Base-by-base conservation (phyloP, 2,113 vertebrate genomes). In the Hippocampus comes region DNA sequence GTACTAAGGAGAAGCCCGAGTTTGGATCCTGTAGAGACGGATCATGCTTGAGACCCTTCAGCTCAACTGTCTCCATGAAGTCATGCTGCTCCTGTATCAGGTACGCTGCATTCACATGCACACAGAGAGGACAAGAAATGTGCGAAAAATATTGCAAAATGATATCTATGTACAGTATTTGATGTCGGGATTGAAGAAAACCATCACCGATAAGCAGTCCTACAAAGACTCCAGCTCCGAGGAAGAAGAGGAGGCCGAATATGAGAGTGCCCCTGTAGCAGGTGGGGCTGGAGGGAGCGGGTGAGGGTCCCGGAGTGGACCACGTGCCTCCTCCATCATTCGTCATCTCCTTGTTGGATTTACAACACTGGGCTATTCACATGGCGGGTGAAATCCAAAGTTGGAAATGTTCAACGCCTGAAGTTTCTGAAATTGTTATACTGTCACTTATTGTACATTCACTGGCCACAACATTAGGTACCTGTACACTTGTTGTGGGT, bases 31-130 rank as follows among this genome's bases (percentile, higher is more conserved):
- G 92, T 38, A 99, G 83, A 49, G 86, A 90, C 43, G 84, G 41
- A 11, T 91, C 80, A 69, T 95, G 98, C 0, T 63, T 73, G 63
- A 99, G 91, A 3, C 96, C 97, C 15, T 46, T 89, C 74, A 99
- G 85, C 85, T 95, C 91, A 20, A 94, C 93, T 0, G 90, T 95
- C 73, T 93, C 92, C 88, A 91, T 85, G 71, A 91, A 93, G 78
- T 84, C 77, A 73, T 89, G 87, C 60, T 92, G 83, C 82, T 93
- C 91, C 82, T 89, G 82, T 73, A 90, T 84, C 14, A 92, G 46
- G 65, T 90, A 92, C 2, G 84, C 93, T 94, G 76, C 66, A 0
- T 43, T 75, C 21, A 30, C 27, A 59, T 27, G 12, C 56, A 25
- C 6, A 70, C 18, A 67, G n/a, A 4, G 43, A 15, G 53, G 41